Conservation (phyloP, 2,888 invertebrate genomes). For the Oscheius onirici region DNA sequence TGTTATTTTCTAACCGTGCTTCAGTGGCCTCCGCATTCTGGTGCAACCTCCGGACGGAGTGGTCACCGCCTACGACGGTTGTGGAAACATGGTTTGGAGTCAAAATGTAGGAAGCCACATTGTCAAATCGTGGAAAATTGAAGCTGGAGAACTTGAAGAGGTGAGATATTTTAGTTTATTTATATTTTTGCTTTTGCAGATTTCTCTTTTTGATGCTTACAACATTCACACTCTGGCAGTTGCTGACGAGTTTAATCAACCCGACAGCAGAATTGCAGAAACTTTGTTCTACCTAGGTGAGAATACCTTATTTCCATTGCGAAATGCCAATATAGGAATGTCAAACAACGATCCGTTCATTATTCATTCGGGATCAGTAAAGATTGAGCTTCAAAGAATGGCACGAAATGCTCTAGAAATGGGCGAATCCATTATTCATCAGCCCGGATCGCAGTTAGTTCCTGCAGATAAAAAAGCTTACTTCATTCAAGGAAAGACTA, state of each 20-base stretch:
- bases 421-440: conserved; percentile 6
- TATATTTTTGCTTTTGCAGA: conserved; percentile 37
- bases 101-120: conserved; percentile 49
- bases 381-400: conserved; percentile 25
- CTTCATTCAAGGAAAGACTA: conserved; percentile 19
- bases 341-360: conserved; percentile 43
- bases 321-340: conserved; percentile 31
- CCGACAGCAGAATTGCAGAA: conserved; percentile 20
- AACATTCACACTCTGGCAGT: conserved; percentile 48
- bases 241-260: neutral
- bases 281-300: conserved; percentile 40
- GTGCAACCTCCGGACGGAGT: conserved; percentile 55
- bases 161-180: conserved; percentile 11
- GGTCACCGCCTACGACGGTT: conserved; percentile 38
- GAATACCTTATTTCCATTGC: neutral
- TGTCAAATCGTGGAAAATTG: conserved; percentile 49
- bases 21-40: conserved; percentile 30
- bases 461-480: conserved; percentile 14
- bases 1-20: neutral
- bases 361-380: conserved; percentile 33
- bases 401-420: conserved; percentile 15
- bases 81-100: conserved; percentile 45
- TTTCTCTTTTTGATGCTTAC: conserved; percentile 53
- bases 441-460: conserved; percentile 21
- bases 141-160: conserved; percentile 34